Conservation (phyloP, 2,888 invertebrate genomes). For the Dasysyrphus albostriatus region DNA sequence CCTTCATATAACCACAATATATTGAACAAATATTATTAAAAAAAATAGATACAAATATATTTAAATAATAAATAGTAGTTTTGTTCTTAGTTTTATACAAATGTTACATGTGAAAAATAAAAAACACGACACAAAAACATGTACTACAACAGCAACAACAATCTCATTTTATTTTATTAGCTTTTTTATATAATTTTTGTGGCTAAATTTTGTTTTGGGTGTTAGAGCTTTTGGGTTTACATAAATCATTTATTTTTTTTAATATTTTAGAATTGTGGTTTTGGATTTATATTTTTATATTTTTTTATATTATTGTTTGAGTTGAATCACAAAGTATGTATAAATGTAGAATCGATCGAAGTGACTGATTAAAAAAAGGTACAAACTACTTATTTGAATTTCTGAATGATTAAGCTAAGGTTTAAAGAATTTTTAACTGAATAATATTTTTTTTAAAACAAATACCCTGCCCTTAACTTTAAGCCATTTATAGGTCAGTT, state of each 20-base stretch:
- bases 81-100: background rate
- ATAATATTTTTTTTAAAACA: too few species aligned
- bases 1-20: background rate
- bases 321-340: background rate
- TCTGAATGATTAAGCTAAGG: too few species aligned
- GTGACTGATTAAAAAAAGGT: background rate
- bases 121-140: conserved; percentile 34
- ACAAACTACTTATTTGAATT: background rate
- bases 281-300: conserved; percentile 47
- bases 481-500: too few species aligned
- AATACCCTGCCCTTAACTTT: too few species aligned
- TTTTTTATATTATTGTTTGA: background rate
- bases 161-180: conserved; percentile 38
- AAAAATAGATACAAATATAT: background rate
- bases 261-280: conserved; percentile 58
- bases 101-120: background rate
- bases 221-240: conserved; percentile 43
- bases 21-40: background rate
- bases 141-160: conserved; percentile 26
- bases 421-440: too few species aligned
- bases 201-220: conserved; percentile 34
- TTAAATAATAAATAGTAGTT: background rate
- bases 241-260: background rate
- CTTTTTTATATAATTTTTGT: conserved; percentile 45
- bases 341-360: background rate